A percentile compares a stretch with the other conserved stretches of the same genome.
These are phyloP conservation scores for Xylota sylvarum DNA, from an alignment of 2,888 invertebrate genomes.

Conservation along the genomic window DNA sequence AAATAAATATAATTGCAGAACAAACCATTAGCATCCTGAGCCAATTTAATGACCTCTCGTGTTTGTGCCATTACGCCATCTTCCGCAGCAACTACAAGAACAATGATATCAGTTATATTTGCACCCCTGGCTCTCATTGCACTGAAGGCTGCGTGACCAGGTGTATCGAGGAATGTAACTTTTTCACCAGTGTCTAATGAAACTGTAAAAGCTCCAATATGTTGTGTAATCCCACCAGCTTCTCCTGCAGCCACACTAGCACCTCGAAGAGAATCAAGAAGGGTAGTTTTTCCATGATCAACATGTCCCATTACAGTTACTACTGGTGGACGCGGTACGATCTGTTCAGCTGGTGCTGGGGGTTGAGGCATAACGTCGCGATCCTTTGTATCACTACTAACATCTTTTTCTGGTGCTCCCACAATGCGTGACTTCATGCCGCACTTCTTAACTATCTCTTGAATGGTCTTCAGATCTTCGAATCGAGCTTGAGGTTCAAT, in stretches of 20 bases:
- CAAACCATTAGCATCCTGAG: conserved; percentile 90
- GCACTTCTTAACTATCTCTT: conserved; percentile 89
- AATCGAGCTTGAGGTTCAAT: conserved; percentile 87
- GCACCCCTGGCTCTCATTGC: conserved; percentile 98
- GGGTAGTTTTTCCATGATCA: conserved; percentile 99
- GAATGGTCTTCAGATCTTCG: conserved; percentile 88
- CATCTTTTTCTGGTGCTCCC: conserved; percentile 83
- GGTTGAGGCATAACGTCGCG: conserved; percentile 87
- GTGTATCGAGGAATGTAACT: conserved; percentile 98
- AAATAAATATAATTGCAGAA: background rate
- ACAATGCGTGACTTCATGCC: conserved; percentile 88
- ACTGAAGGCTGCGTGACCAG: conserved; percentile 98
- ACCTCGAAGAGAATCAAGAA: conserved; percentile 94
- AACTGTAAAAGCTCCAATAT: conserved; percentile 98
- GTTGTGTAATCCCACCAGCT: conserved; percentile 99
- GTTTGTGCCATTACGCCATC: conserved; percentile 99
- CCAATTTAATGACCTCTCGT: conserved; percentile 94
- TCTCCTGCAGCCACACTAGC: conserved; percentile 95
- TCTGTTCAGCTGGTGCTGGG: conserved; percentile 87
- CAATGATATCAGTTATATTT: conserved; percentile 95
- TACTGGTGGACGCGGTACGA: conserved; percentile 94
- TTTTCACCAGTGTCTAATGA: conserved; percentile 88
- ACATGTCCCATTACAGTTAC: conserved; percentile 99
- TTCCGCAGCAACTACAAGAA: conserved; percentile 98
- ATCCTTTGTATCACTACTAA: conserved; percentile 81